phyloP scores from a whole-genome alignment of 2,888 invertebrate species.

The Acleris cristana region DNA sequence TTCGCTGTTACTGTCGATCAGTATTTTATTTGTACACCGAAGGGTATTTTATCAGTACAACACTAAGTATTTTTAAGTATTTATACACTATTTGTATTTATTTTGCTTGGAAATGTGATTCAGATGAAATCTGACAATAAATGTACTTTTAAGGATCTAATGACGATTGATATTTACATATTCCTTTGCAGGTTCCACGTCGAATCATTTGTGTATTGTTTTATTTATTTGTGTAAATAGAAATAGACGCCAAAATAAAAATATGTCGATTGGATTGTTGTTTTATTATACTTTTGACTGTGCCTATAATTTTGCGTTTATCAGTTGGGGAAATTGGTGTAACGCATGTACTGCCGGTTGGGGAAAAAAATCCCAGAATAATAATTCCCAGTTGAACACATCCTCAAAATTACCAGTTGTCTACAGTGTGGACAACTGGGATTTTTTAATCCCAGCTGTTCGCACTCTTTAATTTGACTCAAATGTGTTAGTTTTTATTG shows the following conservation, averaged over 20 bases:
- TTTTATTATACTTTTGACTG: slow-evolving; percentile 17
- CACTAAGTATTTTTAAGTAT: slow-evolving; percentile 16
- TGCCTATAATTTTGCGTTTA: neutral
- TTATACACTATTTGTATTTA: slow-evolving; percentile 7
- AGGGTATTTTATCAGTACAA: neutral
- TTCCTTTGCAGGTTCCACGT: slow-evolving; percentile 27
- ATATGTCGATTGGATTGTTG: slow-evolving; percentile 25
- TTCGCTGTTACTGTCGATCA: slow-evolving; percentile 4
- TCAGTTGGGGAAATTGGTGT: too few relatives aligned
- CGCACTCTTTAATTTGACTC: too few relatives aligned
- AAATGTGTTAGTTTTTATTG: too few relatives aligned
- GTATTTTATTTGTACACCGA: slow-evolving; percentile 14
- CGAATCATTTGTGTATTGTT: slow-evolving; percentile 30
- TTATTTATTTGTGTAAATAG: slow-evolving; percentile 37
- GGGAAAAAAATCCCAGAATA: too few relatives aligned
- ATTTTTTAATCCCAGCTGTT: too few relatives aligned
- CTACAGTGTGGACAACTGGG: too few relatives aligned
- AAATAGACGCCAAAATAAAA: slow-evolving; percentile 40
- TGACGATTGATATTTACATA: slow-evolving; percentile 21
- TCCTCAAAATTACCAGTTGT: too few relatives aligned
- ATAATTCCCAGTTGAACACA: too few relatives aligned
- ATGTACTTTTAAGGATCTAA: slow-evolving; percentile 33
- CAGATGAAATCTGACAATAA: slow-evolving; percentile 66
- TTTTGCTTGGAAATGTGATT: slow-evolving; percentile 41
- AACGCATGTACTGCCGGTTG: too few relatives aligned